Evolutionary conservation across 2,113 vertebrate genomes (phyloP), one percentile per base, ranked within the genome.

Genomic region (Syngnathus scovelli): DNA sequence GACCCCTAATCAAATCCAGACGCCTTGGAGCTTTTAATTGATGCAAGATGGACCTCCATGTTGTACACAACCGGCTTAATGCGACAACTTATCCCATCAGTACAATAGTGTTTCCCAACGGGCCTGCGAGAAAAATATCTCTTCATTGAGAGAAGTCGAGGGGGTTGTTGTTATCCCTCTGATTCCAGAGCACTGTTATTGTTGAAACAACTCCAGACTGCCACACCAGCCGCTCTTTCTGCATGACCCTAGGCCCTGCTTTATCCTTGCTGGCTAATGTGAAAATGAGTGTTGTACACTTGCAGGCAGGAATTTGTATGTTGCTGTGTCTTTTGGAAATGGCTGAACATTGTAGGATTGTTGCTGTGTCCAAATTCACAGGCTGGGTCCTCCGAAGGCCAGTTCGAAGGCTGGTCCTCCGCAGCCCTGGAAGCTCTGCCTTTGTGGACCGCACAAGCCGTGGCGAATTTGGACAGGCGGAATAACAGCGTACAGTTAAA

Each of bases 1-100:
- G 82, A 83, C 85, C 81, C 71, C 71, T 88, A 87, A 92, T 92
- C 89, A 89, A 88, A 91, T 83, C 85, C 92, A 92, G 87, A 88
- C 78, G 76, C 81, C 69, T 85, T 81, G 70, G 73, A 88, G 82
- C 79, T 88, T 90, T 89, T 92, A 92, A 92, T 92, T 90, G 83
- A 88, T 90, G 66, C 90, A 92, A 92, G 90, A 88, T 92, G 92
- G 90, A 92, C 92, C 90, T 92, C 92, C 91, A 75, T 77, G 91
- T 83, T 83, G 88, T 82, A 84, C 88, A 89, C 86, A 86, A 87
- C 84, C 78, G 81, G 81, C 89, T 88, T 90, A 90, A 89, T 90
- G 88, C 88, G 89, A 91, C 89, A 92, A 90, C 82, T 87, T 91
- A 88, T 88, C 88, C 88, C 88, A 84, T 91, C 88, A 83, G 84